Evolutionary conservation across 1,140 invertebrate genomes (phyloP).

Genomic region (Drosophila gunungcola): DNA sequence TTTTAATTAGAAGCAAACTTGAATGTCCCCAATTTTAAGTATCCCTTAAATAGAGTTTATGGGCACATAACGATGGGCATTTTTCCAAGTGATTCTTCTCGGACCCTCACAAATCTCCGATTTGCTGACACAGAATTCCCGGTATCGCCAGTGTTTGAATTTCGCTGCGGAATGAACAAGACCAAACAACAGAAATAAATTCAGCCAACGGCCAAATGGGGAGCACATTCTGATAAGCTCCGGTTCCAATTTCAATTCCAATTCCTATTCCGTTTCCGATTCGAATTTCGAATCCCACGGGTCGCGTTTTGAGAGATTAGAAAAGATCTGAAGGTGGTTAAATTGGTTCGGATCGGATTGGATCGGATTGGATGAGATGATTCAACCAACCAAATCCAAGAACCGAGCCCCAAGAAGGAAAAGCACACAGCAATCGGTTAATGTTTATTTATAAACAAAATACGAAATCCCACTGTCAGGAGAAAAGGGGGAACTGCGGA

Average conservation of each 20-base stretch:
- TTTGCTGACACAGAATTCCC: constrained; percentile 35
- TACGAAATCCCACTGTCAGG: not conserved
- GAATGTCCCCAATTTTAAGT: not conserved
- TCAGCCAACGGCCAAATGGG: not conserved
- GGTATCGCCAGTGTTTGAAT: constrained; percentile 8
- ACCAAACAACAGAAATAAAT: constrained; percentile 11
- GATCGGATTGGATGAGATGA: not conserved
- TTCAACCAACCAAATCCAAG: not conserved
- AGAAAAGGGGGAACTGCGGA: constrained; percentile 6
- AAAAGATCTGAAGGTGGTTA: not conserved
- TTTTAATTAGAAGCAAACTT: too few species aligned
- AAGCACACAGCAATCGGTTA: constrained; percentile 8
- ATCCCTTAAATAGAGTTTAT: not conserved
- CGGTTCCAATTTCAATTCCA: not conserved
- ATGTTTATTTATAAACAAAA: constrained; percentile 73
- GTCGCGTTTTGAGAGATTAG: constrained; percentile 22
- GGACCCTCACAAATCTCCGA: not conserved
- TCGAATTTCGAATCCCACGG: constrained; percentile 6
- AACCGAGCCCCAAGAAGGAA: not conserved
- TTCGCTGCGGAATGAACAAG: constrained; percentile 12
- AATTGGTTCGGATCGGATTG: not conserved
- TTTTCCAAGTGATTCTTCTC: not conserved
- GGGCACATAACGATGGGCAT: constrained; percentile 1
- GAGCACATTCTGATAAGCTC: constrained; percentile 24
- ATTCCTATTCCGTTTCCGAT: constrained; percentile 1